These are phyloP conservation scores for Empidonax alnorum DNA, from an alignment of 2,113 vertebrate genomes.

Conservation along the genomic window DNA sequence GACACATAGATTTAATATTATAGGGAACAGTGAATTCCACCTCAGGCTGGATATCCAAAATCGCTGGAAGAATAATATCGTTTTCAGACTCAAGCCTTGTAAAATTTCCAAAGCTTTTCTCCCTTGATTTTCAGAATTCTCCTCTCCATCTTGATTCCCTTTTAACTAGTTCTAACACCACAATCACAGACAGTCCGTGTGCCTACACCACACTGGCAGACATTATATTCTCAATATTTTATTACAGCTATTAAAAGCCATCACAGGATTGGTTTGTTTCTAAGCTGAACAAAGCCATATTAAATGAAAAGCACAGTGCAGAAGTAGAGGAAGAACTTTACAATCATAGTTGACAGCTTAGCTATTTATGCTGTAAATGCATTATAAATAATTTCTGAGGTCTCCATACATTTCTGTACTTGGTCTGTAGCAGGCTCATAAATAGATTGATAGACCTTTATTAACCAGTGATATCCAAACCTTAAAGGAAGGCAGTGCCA, in stretches of 20 bases:
- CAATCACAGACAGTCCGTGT: constrained; percentile 1
- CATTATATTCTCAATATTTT: constrained; percentile 62
- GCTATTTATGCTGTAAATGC: constrained; percentile 68
- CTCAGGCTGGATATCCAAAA: background rate
- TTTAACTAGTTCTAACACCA: background rate
- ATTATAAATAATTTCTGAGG: constrained; percentile 69
- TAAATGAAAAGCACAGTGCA: constrained; percentile 50
- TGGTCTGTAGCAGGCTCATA: constrained; percentile 54
- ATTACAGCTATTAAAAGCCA: constrained; percentile 51
- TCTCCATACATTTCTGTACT: constrained; percentile 37
- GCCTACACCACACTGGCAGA: constrained; percentile 27
- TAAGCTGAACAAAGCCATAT: constrained; percentile 63
- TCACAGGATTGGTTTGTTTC: constrained; percentile 46
- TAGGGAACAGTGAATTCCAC: background rate
- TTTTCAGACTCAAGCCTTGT: background rate
- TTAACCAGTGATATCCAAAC: background rate
- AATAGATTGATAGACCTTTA: constrained; percentile 58
- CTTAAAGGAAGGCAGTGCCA: background rate
- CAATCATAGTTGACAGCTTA: constrained; percentile 32
- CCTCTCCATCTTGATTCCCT: background rate
- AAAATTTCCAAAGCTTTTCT: background rate
- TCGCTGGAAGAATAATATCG: background rate
- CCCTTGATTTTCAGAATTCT: background rate
- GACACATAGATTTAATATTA: background rate
- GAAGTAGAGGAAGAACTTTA: constrained; percentile 35